Conservation (phyloP, 2,888 invertebrate genomes). For the Resseliella maxima region DNA sequence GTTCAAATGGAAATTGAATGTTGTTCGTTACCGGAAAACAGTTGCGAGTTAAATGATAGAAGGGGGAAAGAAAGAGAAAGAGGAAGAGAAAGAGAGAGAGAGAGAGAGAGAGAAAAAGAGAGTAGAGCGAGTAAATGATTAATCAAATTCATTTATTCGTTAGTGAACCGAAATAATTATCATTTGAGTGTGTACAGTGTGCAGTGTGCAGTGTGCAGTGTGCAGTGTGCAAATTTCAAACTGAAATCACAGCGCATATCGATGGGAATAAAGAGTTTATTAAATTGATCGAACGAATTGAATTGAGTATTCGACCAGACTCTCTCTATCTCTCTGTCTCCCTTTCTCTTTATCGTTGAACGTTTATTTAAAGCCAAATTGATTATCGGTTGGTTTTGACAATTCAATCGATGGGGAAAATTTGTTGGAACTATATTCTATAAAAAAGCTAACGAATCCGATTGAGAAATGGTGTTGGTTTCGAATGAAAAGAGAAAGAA, state of each 20-base stretch:
- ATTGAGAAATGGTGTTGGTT: constrained; percentile 4
- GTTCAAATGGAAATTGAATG: neutral
- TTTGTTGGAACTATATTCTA: neutral
- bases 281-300: constrained; percentile 29
- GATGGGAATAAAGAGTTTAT: neutral
- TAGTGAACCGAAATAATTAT: constrained; percentile 21
- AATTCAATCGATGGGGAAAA: neutral
- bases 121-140: neutral
- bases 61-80: too few relatives aligned
- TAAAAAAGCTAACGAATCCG: neutral
- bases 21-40: too few relatives aligned
- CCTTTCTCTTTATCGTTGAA: neutral
- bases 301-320: neutral
- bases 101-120: too few relatives aligned
- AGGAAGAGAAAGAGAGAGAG: too few relatives aligned
- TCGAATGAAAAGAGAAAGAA: neutral
- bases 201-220: neutral
- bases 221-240: neutral
- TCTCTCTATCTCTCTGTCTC: neutral
- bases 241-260: neutral
- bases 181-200: constrained; percentile 6
- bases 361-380: constrained; percentile 28
- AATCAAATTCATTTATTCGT: constrained; percentile 32
- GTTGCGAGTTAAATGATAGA: too few relatives aligned
- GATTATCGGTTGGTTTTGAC: constrained; percentile 39